Evolutionary conservation across 2,888 invertebrate genomes (phyloP).

Genomic region (Rhogogaster chlorosoma): DNA sequence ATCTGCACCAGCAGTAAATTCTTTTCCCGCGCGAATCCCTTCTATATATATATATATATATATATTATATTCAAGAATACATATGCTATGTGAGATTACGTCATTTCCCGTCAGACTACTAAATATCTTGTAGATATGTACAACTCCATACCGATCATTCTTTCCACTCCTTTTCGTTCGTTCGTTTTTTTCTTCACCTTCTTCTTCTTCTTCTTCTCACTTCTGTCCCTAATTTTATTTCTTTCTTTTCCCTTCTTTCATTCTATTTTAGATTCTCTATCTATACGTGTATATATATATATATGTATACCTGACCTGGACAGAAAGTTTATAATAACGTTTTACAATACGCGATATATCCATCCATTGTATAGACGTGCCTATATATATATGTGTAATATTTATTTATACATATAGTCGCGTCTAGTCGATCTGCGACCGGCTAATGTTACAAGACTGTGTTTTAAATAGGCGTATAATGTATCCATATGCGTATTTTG

Average conservation of each 20-base stretch:
- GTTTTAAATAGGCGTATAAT: background rate
- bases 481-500: background rate
- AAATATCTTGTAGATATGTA: background rate
- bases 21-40: background rate
- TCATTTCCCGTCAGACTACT: slow-evolving; percentile 1
- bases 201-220: background rate
- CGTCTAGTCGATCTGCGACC: background rate
- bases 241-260: background rate
- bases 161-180: background rate
- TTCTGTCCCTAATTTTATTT: background rate
- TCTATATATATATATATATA: background rate
- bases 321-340: too few relatives aligned
- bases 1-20: background rate
- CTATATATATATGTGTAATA: too few relatives aligned
- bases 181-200: background rate
- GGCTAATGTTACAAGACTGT: background rate
- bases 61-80: background rate
- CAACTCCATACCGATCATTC: background rate
- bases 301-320: background rate
- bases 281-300: background rate
- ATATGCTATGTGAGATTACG: background rate
- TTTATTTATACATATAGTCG: too few relatives aligned
- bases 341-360: too few relatives aligned
- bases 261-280: background rate
- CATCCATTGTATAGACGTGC: too few relatives aligned